Conservation (phyloP, 2,113 vertebrate genomes). For the Empidonax alnorum region DNA sequence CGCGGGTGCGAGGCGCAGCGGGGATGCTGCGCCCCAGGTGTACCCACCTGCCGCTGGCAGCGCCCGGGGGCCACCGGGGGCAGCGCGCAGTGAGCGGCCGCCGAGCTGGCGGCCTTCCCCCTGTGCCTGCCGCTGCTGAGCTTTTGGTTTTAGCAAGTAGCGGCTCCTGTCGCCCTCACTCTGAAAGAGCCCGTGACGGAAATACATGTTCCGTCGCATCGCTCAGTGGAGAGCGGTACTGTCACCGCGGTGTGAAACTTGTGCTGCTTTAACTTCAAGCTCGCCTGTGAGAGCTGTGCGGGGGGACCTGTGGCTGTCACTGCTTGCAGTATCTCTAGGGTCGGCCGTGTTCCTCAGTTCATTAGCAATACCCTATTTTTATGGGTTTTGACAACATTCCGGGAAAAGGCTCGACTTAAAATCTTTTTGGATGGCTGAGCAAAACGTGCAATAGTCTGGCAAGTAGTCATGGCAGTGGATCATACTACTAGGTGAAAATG, state of each 20-base stretch:
- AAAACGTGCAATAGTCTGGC: rapidly evolving
- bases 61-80: background rate
- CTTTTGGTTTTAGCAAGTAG: background rate
- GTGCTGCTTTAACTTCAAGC: background rate
- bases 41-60: background rate
- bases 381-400: background rate
- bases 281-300: background rate
- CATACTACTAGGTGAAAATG: background rate
- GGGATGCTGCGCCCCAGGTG: background rate
- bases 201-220: background rate
- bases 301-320: rapidly evolving
- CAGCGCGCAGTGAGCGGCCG: background rate
- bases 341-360: background rate
- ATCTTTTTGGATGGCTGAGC: background rate
- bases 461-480: background rate
- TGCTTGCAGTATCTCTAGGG: background rate
- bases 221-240: background rate
- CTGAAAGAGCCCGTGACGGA: background rate
- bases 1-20: background rate
- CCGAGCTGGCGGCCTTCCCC: background rate
- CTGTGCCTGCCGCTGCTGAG: too few species aligned
- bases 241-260: background rate
- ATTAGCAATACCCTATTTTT: background rate
- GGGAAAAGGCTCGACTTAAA: background rate
- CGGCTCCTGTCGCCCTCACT: background rate